A percentile compares a stretch with the other conserved stretches of the same genome.
Evolutionary conservation across 2,113 vertebrate species (phyloP).

Genomic region (Polyodon spathula): DNA sequence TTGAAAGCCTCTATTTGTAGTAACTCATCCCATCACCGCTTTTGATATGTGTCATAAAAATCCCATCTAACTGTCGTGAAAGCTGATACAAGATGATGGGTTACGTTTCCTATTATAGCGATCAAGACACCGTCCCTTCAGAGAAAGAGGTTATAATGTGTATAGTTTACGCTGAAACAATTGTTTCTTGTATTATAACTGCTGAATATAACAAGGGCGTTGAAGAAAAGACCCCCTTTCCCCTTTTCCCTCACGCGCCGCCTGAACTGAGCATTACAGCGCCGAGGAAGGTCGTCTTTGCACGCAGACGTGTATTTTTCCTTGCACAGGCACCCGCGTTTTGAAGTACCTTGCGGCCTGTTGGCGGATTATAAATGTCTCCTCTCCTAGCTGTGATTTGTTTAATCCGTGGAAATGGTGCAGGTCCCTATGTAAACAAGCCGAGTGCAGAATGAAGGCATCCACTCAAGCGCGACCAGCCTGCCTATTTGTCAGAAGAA

Average conservation of each 20-base stretch:
- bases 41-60: slow-evolving; percentile 61
- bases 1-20: slow-evolving; percentile 66
- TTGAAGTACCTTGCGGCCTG: slow-evolving; percentile 80
- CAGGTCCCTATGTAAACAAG: slow-evolving; percentile 96
- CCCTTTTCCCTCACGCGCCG: neutral
- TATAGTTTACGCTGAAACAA: slow-evolving; percentile 38
- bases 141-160: slow-evolving; percentile 35
- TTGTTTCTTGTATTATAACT: slow-evolving; percentile 18
- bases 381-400: slow-evolving; percentile 88
- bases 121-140: slow-evolving; percentile 33
- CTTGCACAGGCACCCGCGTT: slow-evolving; percentile 53
- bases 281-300: slow-evolving; percentile 72
- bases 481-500: slow-evolving; percentile 92
- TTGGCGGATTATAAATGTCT: slow-evolving; percentile 92
- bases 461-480: slow-evolving; percentile 77
- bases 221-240: slow-evolving; percentile 18
- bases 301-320: slow-evolving; percentile 68
- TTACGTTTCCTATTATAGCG: slow-evolving; percentile 45
- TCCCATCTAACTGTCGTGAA: slow-evolving; percentile 47
- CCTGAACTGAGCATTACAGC: slow-evolving; percentile 45
- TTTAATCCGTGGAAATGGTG: slow-evolving; percentile 97
- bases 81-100: slow-evolving; percentile 59
- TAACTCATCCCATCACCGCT: slow-evolving; percentile 58
- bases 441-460: slow-evolving; percentile 90
- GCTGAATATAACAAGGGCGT: slow-evolving; percentile 44